These are phyloP conservation scores for Gobiocypris rarus DNA, from an alignment of 2,113 vertebrate species.

Conservation along the genomic window DNA sequence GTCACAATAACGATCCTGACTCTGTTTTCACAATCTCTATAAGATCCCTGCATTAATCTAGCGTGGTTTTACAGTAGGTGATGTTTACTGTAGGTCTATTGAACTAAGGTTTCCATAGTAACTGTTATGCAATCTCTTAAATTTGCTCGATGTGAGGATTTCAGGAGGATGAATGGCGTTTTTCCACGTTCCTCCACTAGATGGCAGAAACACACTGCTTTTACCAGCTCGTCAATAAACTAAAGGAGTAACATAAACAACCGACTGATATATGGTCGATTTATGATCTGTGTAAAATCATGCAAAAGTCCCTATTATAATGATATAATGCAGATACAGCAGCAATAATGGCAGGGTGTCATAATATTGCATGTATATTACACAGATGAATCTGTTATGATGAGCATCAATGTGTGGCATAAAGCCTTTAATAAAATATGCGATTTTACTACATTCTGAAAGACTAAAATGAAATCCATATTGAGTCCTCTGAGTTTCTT, in stretches of 20 bases:
- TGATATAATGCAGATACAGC: background rate
- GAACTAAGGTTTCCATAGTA: too few relatives aligned
- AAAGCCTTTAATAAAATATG: background rate
- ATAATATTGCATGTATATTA: background rate
- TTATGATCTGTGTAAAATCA: background rate
- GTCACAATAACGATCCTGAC: background rate
- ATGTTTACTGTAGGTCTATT: too few relatives aligned
- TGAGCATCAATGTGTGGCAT: background rate
- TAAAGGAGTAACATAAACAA: background rate
- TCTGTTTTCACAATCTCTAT: too few relatives aligned
- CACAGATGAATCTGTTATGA: background rate
- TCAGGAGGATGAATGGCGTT: too few relatives aligned
- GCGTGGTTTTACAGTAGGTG: background rate
- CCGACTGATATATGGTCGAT: background rate
- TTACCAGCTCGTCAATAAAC: background rate
- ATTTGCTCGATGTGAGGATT: background rate
- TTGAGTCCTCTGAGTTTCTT: background rate
- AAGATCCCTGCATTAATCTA: background rate
- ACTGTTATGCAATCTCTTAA: background rate
- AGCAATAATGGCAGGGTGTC: background rate
- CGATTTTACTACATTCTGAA: background rate
- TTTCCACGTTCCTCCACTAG: slow-evolving; percentile 22
- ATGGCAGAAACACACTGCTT: slow-evolving; percentile 26
- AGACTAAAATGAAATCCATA: background rate
- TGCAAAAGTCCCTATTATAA: background rate